Evolutionary conservation across 2,888 invertebrate genomes (phyloP), one percentile per base, ranked within the genome.

Genomic region (Cantharis flavilabris): DNA sequence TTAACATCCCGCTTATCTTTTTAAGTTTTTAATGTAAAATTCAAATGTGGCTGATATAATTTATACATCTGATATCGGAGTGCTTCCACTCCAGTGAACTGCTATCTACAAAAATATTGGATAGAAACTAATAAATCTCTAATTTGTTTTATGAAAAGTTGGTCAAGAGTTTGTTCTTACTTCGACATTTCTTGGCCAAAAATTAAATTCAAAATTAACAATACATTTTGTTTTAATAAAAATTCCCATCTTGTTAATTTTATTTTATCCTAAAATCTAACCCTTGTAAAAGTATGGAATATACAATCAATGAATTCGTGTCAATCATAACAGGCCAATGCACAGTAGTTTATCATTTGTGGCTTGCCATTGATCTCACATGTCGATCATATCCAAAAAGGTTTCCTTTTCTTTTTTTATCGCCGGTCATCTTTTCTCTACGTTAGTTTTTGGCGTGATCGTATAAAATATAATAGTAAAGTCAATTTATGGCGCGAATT

Each of bases 391-490:
- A 72, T 23, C 63, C 72, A 63, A 65, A 69, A 76, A 64, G 62
- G 70, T 30, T 67, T 33, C 14, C 70, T 10, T 76, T 70, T 73
- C 65, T 67, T 73, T 33, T 69, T 75, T 74, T 75, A 75, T 77
- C 74, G 77, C 23, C 14, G 73, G 49, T 28, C 73, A 74, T 73
- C 72, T 71, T 71, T 64, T 64, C 62, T 65, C 20, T 71, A 14
- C 64, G 69, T 70, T 75, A 70, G 71, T 65, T 69, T 62, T 67
- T 67, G 70, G 20, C 30, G 30, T 62, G 74, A 30, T 74, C 71
- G 62, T 74, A 75, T 71, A 71, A 71, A 74, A 74, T 77, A 77
- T 77, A 77, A 77, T 77, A 77, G 75, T 77, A 77, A 77, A 77
- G 74, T 75, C 70, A 69, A 73, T 77, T 77, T 77, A 77, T 75